phyloP scores from a whole-genome alignment of 2,113 vertebrate species.

The Apistogramma diplotaenia region DNA sequence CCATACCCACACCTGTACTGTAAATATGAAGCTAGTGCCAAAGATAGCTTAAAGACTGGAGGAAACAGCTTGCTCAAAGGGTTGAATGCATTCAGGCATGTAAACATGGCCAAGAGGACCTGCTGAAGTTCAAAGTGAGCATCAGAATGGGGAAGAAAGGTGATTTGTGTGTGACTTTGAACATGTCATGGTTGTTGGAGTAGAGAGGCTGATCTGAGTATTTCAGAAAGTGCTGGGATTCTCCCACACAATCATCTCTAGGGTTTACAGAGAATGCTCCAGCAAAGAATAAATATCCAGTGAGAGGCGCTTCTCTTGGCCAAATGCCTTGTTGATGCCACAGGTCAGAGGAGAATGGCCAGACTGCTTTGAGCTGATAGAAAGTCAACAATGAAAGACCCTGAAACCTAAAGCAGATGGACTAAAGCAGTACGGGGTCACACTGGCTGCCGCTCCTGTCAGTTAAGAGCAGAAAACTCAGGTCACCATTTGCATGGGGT shows the following conservation, averaged over 20 bases:
- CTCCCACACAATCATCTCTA: background rate
- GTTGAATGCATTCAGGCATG: background rate
- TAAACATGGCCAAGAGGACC: background rate
- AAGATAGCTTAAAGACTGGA: background rate
- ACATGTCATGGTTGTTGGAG: background rate
- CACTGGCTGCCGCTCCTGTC: background rate
- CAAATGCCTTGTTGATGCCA: background rate
- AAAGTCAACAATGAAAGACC: background rate
- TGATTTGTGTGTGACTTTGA: background rate
- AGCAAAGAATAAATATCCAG: background rate
- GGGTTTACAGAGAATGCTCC: background rate
- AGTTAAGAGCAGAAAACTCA: background rate
- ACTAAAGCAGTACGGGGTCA: background rate
- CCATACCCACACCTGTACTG: background rate
- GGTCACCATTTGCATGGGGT: background rate
- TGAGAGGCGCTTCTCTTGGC: background rate
- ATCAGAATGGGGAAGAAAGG: background rate
- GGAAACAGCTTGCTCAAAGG: background rate
- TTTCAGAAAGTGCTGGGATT: background rate
- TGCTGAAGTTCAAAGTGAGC: background rate
- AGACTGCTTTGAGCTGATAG: background rate
- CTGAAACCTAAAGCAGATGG: background rate
- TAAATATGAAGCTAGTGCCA: background rate
- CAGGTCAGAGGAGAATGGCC: background rate
- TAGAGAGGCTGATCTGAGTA: background rate